Evolutionary conservation across 1,140 invertebrate genomes (phyloP), one percentile per base, ranked within the genome.

Genomic region (Heterodera carotae): DNA sequence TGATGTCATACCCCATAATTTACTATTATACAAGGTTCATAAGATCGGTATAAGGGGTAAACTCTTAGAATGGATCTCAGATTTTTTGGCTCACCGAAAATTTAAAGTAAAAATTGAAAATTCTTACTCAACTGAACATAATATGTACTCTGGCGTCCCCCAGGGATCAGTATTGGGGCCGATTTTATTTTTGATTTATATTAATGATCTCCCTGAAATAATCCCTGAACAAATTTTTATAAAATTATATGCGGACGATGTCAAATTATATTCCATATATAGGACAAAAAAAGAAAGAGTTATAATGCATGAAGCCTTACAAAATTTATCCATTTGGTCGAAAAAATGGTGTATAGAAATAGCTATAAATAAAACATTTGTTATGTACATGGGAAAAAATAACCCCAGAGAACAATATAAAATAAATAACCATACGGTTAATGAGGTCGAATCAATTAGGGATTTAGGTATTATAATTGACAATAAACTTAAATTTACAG

Each of bases 321-420:
- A 29, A 29, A 5, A 34, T 5, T 29, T 33, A 10, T 64, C 27
- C 33, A 29, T 5, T 29, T 69, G 68, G 68, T 69, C 68, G 5
- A 48, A n/a, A 10, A 10, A 34, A 5, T 71, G 7, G 69, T 8
- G 36, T 7, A 33, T 60, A 3, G 56, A 33, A 66, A 71, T 64
- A 67, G 2, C 10, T 12, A 39, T 27, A 67, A 33, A 71, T 18
- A 71, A 71, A 71, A 48, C 69, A 6, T 39, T 39, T 39, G 68
- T 69, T 25, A 4, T 69, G 25, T 34, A 69, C 53, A 4, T 27
- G 53, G 33, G 68, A 3, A 69, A 69, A 69, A 25, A 69, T 29
- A 69, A 69, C 68, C 33, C 33, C 18, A 69, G 53, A 69, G 53
- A 34, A 69, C 25, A 27, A 29, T 69, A 69, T 69, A 48, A 31